Evolutionary conservation across 2,797 vertebrate genomes (phyloP), one percentile per base, ranked within the genome.

Genomic region (Clarias laeviceps): DNA sequence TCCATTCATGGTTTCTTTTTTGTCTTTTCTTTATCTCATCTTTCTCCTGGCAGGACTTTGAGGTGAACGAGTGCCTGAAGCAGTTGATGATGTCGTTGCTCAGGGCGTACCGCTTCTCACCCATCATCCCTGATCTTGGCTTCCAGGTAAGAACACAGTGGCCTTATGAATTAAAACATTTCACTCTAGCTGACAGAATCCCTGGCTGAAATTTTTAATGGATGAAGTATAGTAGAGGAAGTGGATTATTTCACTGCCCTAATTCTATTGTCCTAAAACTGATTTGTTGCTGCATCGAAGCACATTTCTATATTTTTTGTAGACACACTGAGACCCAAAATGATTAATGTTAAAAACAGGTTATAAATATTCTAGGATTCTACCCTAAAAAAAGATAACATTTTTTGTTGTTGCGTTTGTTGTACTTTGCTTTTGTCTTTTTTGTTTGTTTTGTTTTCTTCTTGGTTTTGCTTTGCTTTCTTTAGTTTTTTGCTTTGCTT

Each of bases 1-100:
- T 18, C n/a, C 29, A 14, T 77, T 77, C 15, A 57, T 34, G 27
- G 27, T 69, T 12, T 18, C 6, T 4, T 34, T 24, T 50, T 4
- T 3, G n/a, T 3, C 3, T 27, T 61, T 5, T 15, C 15, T 79
- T 82, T 29, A 29, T 45, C 15, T 73, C 18, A 82, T 27, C 84
- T 50, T 84, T 77, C 2, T 86, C 56, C 12, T 95, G 95, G 94
- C 82, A 99, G 98, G 98, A 99, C 84, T 97, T 98, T 1, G 98
- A 99, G 91, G 95, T 98, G 14, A 97, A 96, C 0, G 98, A 99
- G 90, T 99, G 98, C 90, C 96, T 99, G 91, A 99, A 98, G 91
- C 98, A 98, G 92, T 91, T 99, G 88, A 96, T 98, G 97, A 99
- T 99, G 98, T 98, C 98, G 3, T 93, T 99, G 76, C 94, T 99